Conservation (phyloP, 2,888 invertebrate species). For the Schizotus pectinicornis region DNA sequence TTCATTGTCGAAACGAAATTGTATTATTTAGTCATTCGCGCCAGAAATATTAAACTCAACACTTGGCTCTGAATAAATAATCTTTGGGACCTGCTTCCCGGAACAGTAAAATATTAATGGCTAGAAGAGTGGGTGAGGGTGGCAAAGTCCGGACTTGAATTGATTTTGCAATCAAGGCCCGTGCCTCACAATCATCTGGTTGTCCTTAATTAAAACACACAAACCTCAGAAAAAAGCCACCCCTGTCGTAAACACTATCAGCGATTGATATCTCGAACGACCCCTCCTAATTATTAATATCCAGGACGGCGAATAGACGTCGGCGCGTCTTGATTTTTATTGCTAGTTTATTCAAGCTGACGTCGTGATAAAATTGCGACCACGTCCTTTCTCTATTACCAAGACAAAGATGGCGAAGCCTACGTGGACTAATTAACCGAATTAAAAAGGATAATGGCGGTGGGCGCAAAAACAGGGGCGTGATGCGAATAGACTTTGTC, state of each 20-base stretch:
- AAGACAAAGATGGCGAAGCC: constrained; percentile 4
- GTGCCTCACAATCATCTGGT: constrained; percentile 16
- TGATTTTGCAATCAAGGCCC: constrained; percentile 49
- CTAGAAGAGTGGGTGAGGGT: constrained; percentile 11
- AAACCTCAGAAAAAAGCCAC: constrained; percentile 10
- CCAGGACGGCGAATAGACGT: too few relatives aligned
- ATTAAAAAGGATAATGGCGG: constrained; percentile 42
- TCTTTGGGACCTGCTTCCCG: too few relatives aligned
- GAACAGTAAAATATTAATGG: not conserved
- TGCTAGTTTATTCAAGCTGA: too few relatives aligned
- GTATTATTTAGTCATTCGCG: not conserved
- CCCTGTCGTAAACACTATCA: not conserved
- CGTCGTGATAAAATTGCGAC: too few relatives aligned
- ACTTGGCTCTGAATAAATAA: too few relatives aligned
- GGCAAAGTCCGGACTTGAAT: constrained; percentile 41
- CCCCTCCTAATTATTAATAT: too few relatives aligned
- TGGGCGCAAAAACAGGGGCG: constrained; percentile 35
- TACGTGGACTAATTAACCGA: constrained; percentile 38
- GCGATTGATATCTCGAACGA: too few relatives aligned
- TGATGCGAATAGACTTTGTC: constrained; percentile 40
- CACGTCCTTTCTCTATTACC: not conserved
- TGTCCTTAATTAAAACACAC: constrained; percentile 28
- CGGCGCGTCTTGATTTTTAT: too few relatives aligned
- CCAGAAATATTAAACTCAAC: too few relatives aligned
- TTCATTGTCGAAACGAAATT: not conserved